These are phyloP conservation scores for Megaptera novaeangliae DNA, from an alignment of 2,113 vertebrate species.

Conservation along the genomic window DNA sequence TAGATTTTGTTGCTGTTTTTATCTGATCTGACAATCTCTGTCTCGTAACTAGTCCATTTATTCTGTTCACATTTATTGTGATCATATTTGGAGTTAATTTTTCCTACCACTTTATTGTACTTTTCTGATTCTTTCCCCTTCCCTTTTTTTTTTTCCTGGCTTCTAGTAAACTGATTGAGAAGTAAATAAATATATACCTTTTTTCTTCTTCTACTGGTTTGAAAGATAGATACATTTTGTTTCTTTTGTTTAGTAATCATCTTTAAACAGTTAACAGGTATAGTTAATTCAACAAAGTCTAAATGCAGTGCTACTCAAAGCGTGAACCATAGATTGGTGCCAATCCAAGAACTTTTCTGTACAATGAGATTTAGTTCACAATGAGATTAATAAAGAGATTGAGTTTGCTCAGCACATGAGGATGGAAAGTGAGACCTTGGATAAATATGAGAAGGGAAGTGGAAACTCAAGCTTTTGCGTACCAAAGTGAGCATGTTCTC, in stretches of 20 bases:
- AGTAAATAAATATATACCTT: not conserved
- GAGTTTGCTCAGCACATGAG: not conserved
- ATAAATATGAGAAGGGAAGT: not conserved
- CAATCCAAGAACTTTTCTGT: not conserved
- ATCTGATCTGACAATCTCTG: not conserved
- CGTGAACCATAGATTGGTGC: not conserved
- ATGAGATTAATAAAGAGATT: not conserved
- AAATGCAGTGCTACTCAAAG: not conserved
- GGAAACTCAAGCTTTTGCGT: not conserved
- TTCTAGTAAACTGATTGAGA: not conserved
- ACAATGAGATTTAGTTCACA: not conserved
- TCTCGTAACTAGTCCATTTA: not conserved
- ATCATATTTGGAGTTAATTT: not conserved
- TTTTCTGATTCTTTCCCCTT: not conserved
- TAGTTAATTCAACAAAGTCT: not conserved
- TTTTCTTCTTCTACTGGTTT: not conserved
- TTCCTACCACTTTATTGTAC: not conserved
- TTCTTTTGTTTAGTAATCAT: not conserved
- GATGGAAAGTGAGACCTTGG: not conserved
- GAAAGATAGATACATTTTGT: not conserved
- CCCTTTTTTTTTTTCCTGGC: not conserved
- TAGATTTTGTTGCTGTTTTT: not conserved
- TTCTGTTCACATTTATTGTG: not conserved
- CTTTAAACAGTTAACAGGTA: not conserved
- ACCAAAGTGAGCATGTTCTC: not conserved